Evolutionary conservation across 2,888 invertebrate species (phyloP).

Genomic region (Encarsia formosa): DNA sequence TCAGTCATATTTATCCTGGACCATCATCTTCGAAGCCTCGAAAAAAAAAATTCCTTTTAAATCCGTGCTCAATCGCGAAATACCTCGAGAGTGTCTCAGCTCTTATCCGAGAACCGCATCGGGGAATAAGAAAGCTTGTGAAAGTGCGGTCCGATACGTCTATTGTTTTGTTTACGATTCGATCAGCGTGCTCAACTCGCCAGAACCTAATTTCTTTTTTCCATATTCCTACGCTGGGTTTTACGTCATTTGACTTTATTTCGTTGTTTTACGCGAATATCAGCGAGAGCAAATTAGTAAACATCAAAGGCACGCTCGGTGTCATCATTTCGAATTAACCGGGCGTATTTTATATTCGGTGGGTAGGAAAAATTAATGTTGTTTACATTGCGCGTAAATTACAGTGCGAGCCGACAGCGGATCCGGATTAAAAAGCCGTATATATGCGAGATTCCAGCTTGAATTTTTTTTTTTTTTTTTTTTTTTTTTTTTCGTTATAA

Average conservation of each 20-base stretch:
- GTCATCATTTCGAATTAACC: neutral
- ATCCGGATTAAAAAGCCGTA: slow-evolving; percentile 19
- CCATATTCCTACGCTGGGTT: neutral
- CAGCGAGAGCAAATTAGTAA: slow-evolving; percentile 11
- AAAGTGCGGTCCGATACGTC: too few relatives aligned
- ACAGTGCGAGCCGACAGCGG: slow-evolving; percentile 12
- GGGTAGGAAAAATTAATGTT: slow-evolving; percentile 24
- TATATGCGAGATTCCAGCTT: too few relatives aligned
- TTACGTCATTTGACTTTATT: neutral
- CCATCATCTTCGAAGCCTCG: too few relatives aligned
- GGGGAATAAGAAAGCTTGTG: too few relatives aligned
- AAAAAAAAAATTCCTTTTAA: too few relatives aligned
- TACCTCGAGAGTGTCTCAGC: too few relatives aligned
- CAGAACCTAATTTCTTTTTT: slow-evolving; percentile 1
- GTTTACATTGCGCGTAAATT: slow-evolving; percentile 30
- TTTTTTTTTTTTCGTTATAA: slow-evolving; percentile 3
- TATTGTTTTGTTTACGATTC: too few relatives aligned
- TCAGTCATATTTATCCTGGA: too few relatives aligned
- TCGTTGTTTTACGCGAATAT: neutral
- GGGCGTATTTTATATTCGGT: slow-evolving; percentile 20
- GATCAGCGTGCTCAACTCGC: too few relatives aligned
- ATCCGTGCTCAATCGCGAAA: too few relatives aligned
- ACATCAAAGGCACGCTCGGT: neutral
- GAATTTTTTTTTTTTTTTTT: neutral
- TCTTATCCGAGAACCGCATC: too few relatives aligned